Evolutionary conservation across 2,113 vertebrate genomes (phyloP), one percentile per base, ranked within the genome.

Genomic region (Paralichthys olivaceus): DNA sequence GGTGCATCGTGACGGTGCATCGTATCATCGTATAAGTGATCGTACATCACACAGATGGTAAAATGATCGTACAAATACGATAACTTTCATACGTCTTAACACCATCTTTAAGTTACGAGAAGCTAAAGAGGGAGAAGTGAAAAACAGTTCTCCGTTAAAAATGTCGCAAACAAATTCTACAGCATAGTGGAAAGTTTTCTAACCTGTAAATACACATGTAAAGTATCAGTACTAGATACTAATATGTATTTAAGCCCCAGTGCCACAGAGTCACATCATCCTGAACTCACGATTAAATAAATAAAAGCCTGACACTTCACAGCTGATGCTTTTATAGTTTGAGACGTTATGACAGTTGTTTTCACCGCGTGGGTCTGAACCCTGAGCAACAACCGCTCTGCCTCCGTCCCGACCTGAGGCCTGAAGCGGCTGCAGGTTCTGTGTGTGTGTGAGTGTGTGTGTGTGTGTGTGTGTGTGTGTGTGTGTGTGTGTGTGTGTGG

Each of bases 401-500:
- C 15, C 64, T 57, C 47, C 58, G 65, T 75, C 15, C 66, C 20
- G 28, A 32, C 61, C 58, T 69, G 69, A 79, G 88, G 79, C 84
- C 65, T 12, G 32, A 51, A 77, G 77, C 63, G 51, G 19, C 51
- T 53, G 51, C n/a, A 9, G 19, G 19, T 22, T 49, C 17, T 55
- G 53, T 1, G 53, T 53, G 83, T 54, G 45, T 73, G 79, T 58
- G 84, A 72, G 79, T 58, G 84, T 53, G 51, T 22, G 80, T 86
- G 84, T 85, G 81, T 89, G 89, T 28, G 25, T 28, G 15, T 32
- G 28, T 70, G 87, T 71, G 45, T 68, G 62, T 74, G 81, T 54
- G 45, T 73, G 79, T 60, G 84, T 32, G 32, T 32, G 11, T 40
- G 37, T 40, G 80, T 87, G 85, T 86, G 81, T 90, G 89, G 86